Conservation (phyloP, 2,888 invertebrate genomes). For the Andrena trimmerana region DNA sequence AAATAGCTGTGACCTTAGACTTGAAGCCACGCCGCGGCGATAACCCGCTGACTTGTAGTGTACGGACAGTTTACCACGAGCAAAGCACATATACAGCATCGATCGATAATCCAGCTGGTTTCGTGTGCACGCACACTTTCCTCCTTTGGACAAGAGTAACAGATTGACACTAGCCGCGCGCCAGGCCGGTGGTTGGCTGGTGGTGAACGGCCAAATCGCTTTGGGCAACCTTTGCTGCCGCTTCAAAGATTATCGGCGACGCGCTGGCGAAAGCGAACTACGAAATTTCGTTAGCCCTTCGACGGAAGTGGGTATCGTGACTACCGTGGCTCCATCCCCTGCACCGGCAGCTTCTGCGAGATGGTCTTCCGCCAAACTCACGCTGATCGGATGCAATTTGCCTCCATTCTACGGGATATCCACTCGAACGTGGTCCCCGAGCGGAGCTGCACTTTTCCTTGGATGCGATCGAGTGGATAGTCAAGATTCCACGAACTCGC, state of each 20-base stretch:
- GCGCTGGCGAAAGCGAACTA: slow-evolving; percentile 2
- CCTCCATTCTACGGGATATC: too few relatives aligned
- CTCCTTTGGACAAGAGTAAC: background rate
- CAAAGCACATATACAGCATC: background rate
- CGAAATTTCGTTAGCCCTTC: background rate
- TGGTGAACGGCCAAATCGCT: background rate
- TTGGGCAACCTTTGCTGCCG: background rate
- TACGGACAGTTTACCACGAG: slow-evolving; percentile 29
- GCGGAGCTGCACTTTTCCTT: too few relatives aligned
- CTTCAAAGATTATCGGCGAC: background rate
- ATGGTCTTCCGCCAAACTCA: too few relatives aligned
- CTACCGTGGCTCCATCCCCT: too few relatives aligned
- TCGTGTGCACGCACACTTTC: background rate
- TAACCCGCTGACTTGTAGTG: slow-evolving; percentile 48
- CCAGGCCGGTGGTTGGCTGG: background rate
- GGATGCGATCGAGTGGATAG: too few relatives aligned
- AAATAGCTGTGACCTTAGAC: slow-evolving; percentile 67
- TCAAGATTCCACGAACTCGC: too few relatives aligned
- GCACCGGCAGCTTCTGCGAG: too few relatives aligned
- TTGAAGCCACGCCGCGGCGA: slow-evolving; percentile 64
- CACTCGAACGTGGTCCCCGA: too few relatives aligned
- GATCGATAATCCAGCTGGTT: slow-evolving; percentile 38
- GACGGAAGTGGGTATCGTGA: background rate
- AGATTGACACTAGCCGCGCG: slow-evolving; percentile 29
- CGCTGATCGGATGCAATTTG: too few relatives aligned